Conservation (phyloP, 2,113 vertebrate species). For the Chaetorhynchus papuensis region DNA sequence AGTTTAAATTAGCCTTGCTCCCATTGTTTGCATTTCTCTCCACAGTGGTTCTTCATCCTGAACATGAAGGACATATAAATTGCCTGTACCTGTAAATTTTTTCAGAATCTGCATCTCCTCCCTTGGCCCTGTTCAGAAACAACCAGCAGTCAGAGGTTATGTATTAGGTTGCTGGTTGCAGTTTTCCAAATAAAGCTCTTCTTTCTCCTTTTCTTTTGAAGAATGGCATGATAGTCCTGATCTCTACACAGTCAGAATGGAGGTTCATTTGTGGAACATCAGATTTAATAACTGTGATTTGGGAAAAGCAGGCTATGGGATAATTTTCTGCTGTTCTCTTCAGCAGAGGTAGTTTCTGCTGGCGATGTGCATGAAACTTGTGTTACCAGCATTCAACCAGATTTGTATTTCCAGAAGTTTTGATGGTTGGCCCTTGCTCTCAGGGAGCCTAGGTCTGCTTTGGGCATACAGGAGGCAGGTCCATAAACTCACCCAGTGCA, state of each 20-base stretch:
- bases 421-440: rapidly evolving
- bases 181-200: neutral
- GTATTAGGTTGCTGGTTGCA: neutral
- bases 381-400: neutral
- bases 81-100: neutral
- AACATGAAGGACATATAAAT: neutral
- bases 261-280: neutral
- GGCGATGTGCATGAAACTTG: neutral
- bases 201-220: neutral
- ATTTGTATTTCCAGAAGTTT: neutral
- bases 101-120: neutral
- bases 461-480: neutral
- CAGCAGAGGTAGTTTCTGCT: neutral
- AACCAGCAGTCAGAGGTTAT: neutral
- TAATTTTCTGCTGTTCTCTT: neutral
- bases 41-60: neutral
- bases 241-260: rapidly evolving
- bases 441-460: neutral
- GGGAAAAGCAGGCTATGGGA: neutral
- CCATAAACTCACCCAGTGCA: rapidly evolving
- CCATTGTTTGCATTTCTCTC: neutral
- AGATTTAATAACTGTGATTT: neutral
- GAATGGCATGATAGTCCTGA: neutral
- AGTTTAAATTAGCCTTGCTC: neutral
- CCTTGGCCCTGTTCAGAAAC: neutral